Conservation (phyloP, 2,113 vertebrate genomes). For the Ammodytes dubius region DNA sequence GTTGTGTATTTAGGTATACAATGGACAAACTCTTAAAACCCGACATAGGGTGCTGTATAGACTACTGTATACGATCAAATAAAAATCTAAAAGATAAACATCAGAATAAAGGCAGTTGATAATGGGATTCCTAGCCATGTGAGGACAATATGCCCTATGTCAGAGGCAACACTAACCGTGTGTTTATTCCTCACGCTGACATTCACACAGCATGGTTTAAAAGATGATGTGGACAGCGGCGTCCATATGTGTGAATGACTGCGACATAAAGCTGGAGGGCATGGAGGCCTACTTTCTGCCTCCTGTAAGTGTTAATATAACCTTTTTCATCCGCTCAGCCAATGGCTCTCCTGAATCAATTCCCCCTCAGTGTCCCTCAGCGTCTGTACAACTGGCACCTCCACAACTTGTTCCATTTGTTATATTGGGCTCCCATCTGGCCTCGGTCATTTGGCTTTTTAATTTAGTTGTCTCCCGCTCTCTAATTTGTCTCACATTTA, state of each 20-base stretch:
- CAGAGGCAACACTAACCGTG: conserved; percentile 20
- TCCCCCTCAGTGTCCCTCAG: conserved; percentile 79
- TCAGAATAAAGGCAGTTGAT: conserved; percentile 32
- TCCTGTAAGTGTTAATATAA: conserved; percentile 81
- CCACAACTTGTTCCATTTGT: conserved; percentile 87
- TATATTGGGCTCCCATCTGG: conserved; percentile 87
- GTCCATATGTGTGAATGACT: conserved; percentile 78
- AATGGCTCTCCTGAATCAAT: conserved; percentile 78
- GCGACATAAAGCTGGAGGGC: conserved; percentile 77
- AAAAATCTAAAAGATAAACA: conserved; percentile 1
- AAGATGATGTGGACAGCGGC: conserved; percentile 71
- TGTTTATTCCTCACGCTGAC: conserved; percentile 67
- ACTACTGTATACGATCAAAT: background rate
- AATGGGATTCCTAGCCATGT: conserved; percentile 28
- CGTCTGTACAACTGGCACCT: conserved; percentile 87
- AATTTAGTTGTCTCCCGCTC: conserved; percentile 87
- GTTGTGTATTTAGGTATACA: background rate
- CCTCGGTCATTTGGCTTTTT: conserved; percentile 86
- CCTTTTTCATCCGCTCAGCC: conserved; percentile 83
- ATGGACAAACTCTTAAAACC: background rate
- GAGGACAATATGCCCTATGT: conserved; percentile 47
- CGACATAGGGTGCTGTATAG: background rate
- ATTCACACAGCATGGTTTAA: conserved; percentile 64
- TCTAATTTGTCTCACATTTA: conserved; percentile 87
- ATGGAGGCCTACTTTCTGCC: conserved; percentile 73